Conservation (phyloP, 2,113 vertebrate genomes). For the Patagioenas fasciata region DNA sequence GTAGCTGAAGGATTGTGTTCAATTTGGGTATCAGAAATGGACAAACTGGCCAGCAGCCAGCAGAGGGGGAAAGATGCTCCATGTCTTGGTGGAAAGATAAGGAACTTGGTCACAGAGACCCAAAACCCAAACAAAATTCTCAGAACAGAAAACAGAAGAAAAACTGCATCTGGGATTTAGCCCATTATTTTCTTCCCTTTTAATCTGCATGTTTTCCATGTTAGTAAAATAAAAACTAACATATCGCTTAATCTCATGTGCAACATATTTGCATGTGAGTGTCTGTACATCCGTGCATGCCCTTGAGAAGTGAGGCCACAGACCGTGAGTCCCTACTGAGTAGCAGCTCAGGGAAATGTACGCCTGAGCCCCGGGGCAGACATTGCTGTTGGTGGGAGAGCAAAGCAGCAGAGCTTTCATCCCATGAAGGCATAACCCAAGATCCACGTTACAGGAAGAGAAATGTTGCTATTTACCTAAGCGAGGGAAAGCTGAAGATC, state of each 20-base stretch:
- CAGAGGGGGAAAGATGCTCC: not conserved
- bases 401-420: not conserved
- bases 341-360: not conserved
- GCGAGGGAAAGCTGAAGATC: not conserved
- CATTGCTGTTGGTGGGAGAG: not conserved
- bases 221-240: not conserved
- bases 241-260: not conserved
- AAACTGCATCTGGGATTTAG: not conserved
- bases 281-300: fast-evolving
- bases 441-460: not conserved
- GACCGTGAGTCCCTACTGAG: too few relatives aligned
- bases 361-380: not conserved
- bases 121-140: not conserved
- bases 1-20: not conserved
- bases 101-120: not conserved
- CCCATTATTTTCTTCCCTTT: not conserved
- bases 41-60: not conserved
- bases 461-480: not conserved
- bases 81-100: not conserved
- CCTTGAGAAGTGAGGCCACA: not conserved
- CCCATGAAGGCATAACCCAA: too few relatives aligned
- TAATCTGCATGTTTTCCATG: not conserved
- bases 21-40: not conserved
- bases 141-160: not conserved
- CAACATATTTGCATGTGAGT: not conserved